phyloP scores from a whole-genome alignment of 2,888 invertebrate genomes.

The Hirudinaria manillensis region DNA sequence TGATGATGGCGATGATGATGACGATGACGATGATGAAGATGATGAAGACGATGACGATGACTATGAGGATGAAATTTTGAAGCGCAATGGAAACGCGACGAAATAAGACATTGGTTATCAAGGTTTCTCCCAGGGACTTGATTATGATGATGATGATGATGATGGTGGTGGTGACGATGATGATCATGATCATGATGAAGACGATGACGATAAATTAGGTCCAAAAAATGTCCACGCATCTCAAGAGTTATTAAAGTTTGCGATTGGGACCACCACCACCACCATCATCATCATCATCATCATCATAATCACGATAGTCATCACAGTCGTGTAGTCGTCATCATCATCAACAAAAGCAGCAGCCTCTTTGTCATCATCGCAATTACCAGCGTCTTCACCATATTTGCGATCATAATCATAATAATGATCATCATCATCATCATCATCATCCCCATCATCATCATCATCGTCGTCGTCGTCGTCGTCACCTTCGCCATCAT shows the following conservation, averaged over 20 bases:
- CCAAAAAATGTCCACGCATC: background rate
- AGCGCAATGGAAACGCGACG: too few relatives aligned
- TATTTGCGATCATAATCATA: background rate
- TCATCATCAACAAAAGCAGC: conserved; percentile 32
- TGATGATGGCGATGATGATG: conserved; percentile 20
- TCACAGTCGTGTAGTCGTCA: conserved; percentile 24
- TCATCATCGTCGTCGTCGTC: background rate
- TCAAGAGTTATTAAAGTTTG: background rate
- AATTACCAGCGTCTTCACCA: conserved; percentile 15
- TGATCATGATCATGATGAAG: conserved; percentile 20
- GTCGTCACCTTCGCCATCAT: conserved; percentile 21
- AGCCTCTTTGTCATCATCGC: conserved; percentile 30
- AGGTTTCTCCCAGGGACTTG: background rate
- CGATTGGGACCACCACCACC: background rate
- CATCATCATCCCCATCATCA: conserved; percentile 19
- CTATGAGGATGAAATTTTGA: too few relatives aligned
- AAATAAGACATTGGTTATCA: too few relatives aligned
- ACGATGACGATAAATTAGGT: conserved; percentile 12
- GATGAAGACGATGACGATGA: conserved; percentile 3
- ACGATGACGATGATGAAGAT: background rate
- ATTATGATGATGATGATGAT: conserved; percentile 15
- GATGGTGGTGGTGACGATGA: conserved; percentile 22
- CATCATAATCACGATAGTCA: conserved; percentile 28
- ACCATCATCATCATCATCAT: conserved; percentile 10
- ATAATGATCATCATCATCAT: conserved; percentile 31